These are phyloP conservation scores for Hanleya hanleyi DNA, from an alignment of 2,888 invertebrate genomes.

Conservation along the genomic window DNA sequence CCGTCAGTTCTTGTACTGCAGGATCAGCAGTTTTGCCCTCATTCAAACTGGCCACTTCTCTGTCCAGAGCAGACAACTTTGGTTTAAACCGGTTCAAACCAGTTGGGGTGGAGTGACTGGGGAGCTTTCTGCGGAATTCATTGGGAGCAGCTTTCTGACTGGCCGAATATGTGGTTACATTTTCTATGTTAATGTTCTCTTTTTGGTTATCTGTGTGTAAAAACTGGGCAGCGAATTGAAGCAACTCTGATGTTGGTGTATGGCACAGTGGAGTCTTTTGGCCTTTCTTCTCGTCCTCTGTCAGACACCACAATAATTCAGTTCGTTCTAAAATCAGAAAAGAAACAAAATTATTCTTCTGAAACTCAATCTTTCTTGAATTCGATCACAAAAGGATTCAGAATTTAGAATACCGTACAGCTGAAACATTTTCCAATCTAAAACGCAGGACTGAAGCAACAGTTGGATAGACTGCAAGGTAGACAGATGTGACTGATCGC, in stretches of 20 bases:
- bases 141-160: not conserved
- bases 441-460: too few relatives aligned
- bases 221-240: conserved; percentile 63
- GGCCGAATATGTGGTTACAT: conserved; percentile 14
- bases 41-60: not conserved
- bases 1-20: conserved; percentile 23
- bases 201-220: conserved; percentile 35
- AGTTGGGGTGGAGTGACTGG: conserved; percentile 9
- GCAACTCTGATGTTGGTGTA: conserved; percentile 52
- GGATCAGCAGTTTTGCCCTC: not conserved
- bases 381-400: not conserved
- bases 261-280: conserved; percentile 56
- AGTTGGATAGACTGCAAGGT: too few relatives aligned
- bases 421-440: too few relatives aligned
- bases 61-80: not conserved
- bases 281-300: conserved; percentile 55
- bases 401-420: too few relatives aligned
- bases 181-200: conserved; percentile 6
- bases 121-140: not conserved
- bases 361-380: not conserved
- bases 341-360: not conserved
- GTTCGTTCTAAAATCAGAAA: conserved; percentile 25
- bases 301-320: conserved; percentile 38
- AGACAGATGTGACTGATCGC: too few relatives aligned
- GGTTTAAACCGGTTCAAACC: conserved; percentile 5